A percentile compares a stretch with the other conserved stretches of the same genome.
Conservation (phyloP, 2,888 invertebrate species). For the Trilocha varians region DNA sequence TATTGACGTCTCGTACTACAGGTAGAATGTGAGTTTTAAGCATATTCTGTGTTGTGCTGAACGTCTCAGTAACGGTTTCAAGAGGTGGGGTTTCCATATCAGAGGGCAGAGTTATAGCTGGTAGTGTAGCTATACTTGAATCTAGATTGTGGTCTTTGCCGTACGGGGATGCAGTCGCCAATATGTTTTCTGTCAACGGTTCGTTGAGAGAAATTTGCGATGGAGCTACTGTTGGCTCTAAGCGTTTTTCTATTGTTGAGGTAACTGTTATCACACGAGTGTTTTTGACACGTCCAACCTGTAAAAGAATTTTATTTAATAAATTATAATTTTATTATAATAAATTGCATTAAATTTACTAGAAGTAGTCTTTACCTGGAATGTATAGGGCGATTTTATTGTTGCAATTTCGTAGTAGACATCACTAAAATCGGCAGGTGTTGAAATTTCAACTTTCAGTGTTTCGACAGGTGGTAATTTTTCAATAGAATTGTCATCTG, state of each 20-base stretch:
- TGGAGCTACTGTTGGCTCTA: slow-evolving; percentile 73
- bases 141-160: slow-evolving; percentile 80
- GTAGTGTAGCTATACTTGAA: slow-evolving; percentile 87
- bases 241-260: slow-evolving; percentile 85
- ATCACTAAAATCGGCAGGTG: slow-evolving; percentile 88
- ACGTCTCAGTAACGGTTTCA: slow-evolving; percentile 91
- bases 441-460: slow-evolving; percentile 89
- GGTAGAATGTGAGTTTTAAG: slow-evolving; percentile 92
- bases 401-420: slow-evolving; percentile 92
- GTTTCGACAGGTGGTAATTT: slow-evolving; percentile 82
- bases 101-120: slow-evolving; percentile 82
- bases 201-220: slow-evolving; percentile 78
- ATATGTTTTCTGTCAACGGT: slow-evolving; percentile 89
- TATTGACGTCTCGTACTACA: slow-evolving; percentile 80
- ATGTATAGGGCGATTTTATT: slow-evolving; percentile 90
- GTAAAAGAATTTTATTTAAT: slow-evolving; percentile 23
- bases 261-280: slow-evolving; percentile 91
- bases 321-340: not conserved
- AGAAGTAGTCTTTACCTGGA: slow-evolving; percentile 86
- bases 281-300: slow-evolving; percentile 90
- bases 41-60: slow-evolving; percentile 91
- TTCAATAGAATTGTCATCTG: slow-evolving; percentile 77
- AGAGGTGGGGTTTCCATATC: slow-evolving; percentile 89
- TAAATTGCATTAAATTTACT: too few species aligned
- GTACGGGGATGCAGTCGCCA: slow-evolving; percentile 84